Conservation (phyloP, 2,113 vertebrate genomes). For the Pteropus alecto region DNA sequence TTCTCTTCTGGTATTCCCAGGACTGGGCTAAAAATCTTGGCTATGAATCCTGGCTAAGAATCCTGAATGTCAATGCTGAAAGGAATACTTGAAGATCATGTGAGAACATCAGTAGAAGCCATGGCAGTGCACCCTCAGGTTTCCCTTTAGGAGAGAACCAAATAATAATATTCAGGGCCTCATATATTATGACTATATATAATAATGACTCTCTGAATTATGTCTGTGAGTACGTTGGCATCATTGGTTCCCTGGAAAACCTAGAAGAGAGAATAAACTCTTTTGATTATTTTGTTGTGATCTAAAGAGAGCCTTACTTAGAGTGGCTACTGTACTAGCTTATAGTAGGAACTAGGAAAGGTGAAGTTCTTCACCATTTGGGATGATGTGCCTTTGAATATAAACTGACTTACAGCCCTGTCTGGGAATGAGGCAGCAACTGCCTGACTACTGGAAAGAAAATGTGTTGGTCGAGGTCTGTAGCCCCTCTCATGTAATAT, state of each 20-base stretch:
- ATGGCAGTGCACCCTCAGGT: not conserved
- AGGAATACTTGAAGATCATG: not conserved
- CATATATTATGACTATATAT: not conserved
- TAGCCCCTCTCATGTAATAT: not conserved
- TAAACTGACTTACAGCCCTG: not conserved
- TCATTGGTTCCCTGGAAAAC: not conserved
- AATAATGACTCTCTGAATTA: not conserved
- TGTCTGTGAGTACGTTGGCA: not conserved
- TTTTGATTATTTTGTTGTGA: not conserved
- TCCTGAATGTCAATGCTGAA: not conserved
- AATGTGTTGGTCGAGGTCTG: not conserved
- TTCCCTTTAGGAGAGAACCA: not conserved
- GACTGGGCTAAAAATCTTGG: not conserved
- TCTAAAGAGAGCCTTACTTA: not conserved
- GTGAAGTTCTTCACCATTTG: not conserved
- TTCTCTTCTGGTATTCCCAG: not conserved
- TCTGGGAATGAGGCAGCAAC: not conserved
- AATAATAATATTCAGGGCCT: not conserved
- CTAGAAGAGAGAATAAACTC: not conserved
- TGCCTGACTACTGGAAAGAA: not conserved
- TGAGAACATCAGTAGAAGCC: not conserved
- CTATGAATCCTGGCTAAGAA: not conserved
- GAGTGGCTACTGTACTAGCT: not conserved
- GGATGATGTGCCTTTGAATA: not conserved
- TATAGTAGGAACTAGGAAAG: not conserved